A percentile compares a stretch with the other conserved stretches of the same genome.
These are phyloP conservation scores for Orchestia grillus DNA, from an alignment of 1,140 invertebrate genomes.

Conservation along the genomic window DNA sequence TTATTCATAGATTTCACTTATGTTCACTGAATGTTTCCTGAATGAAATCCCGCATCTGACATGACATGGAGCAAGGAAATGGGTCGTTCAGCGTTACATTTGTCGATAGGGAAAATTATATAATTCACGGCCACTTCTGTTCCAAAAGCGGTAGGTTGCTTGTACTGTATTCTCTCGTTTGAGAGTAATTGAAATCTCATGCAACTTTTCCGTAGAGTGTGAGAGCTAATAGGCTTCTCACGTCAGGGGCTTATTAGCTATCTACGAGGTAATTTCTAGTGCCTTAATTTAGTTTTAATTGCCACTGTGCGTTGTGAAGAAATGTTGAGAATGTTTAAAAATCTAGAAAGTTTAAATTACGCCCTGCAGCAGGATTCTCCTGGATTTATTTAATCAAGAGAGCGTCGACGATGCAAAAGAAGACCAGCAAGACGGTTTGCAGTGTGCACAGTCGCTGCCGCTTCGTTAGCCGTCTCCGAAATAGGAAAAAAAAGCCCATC, in stretches of 20 bases:
- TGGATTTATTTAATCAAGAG: not conserved
- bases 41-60: not conserved
- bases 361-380: not conserved
- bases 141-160: not conserved
- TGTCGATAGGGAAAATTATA: not conserved
- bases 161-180: no score
- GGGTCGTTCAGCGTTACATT: not conserved
- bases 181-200: not conserved
- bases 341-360: not conserved
- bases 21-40: not conserved
- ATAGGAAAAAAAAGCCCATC: not conserved
- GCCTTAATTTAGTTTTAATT: not conserved
- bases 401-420: not conserved
- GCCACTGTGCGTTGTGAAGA: not conserved
- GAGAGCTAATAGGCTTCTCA: no score
- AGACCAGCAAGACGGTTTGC: not conserved
- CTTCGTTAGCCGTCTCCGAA: not conserved
- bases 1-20: not conserved
- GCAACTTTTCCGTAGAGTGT: not conserved
- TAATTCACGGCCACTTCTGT: not conserved
- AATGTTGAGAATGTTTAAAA: not conserved
- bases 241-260: no score
- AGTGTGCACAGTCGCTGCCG: not conserved
- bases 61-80: not conserved
- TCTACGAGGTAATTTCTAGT: not conserved